A percentile compares a stretch with the other conserved stretches of the same genome.
Evolutionary conservation across 1,140 invertebrate genomes (phyloP).

Genomic region (Microplitis mediator): DNA sequence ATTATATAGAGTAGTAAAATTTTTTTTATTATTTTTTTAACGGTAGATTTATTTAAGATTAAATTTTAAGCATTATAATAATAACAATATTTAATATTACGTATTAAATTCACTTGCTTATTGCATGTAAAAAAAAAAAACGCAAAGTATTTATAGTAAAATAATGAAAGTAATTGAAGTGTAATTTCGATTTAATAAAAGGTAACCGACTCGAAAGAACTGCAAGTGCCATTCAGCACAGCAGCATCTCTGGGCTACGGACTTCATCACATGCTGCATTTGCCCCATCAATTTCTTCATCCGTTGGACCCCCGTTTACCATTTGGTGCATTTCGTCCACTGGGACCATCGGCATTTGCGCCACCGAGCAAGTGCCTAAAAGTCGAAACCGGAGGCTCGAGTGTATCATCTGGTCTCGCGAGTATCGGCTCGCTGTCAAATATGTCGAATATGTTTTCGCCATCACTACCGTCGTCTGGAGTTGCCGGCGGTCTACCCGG

Average conservation of each 20-base stretch:
- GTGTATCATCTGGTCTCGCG: constrained; percentile 51
- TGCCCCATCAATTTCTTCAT: constrained; percentile 64
- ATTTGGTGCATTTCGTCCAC: constrained; percentile 56
- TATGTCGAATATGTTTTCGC: constrained; percentile 62
- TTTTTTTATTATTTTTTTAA: not conserved
- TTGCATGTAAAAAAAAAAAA: not conserved
- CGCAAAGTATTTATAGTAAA: not conserved
- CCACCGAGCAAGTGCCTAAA: constrained; percentile 65
- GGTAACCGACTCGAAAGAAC: constrained; percentile 63
- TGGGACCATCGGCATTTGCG: constrained; percentile 64
- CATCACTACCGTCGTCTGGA: constrained; percentile 49
- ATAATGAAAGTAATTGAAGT: not conserved
- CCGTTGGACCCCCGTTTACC: constrained; percentile 59
- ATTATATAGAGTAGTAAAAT: not conserved
- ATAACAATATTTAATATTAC: too few species aligned
- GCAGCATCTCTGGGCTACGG: constrained; percentile 62
- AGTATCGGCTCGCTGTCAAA: constrained; percentile 54
- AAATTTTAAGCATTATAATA: not conserved
- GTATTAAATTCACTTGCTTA: too few species aligned
- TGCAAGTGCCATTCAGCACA: constrained; percentile 62
- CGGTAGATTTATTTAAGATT: too few species aligned
- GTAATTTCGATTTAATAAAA: constrained; percentile 33
- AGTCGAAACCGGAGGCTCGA: constrained; percentile 55
- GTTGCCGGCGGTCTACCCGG: constrained; percentile 33
- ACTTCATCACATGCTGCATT: constrained; percentile 63